phyloP scores from a whole-genome alignment of 1,140 invertebrate species.

The Lasioglossum albipes region DNA sequence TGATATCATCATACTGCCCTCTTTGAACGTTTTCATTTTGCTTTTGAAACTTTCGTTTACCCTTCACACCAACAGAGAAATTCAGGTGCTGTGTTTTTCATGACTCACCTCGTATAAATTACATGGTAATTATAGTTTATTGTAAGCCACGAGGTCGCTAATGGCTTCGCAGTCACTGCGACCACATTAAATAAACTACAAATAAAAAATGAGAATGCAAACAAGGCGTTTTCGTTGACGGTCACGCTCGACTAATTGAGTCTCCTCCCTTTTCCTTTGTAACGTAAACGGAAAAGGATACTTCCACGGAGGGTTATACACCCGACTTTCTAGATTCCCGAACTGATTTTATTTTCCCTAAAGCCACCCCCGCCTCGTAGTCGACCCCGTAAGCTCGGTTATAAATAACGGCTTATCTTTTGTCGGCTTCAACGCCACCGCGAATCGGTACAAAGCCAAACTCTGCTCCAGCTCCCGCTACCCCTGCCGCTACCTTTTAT shows the following conservation, averaged over 20 bases:
- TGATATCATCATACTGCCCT: too few relatives aligned
- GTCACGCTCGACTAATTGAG: background rate
- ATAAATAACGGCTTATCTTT: conserved; percentile 76
- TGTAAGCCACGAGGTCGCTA: too few relatives aligned
- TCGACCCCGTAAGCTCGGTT: conserved; percentile 68
- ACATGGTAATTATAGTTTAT: too few relatives aligned
- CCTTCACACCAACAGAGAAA: too few relatives aligned
- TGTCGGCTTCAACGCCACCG: conserved; percentile 69
- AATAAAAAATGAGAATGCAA: too few relatives aligned
- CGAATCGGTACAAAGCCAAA: conserved; percentile 67
- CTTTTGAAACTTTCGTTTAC: too few relatives aligned
- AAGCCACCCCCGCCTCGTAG: conserved; percentile 37
- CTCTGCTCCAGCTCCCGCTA: conserved; percentile 38
- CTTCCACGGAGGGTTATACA: conserved; percentile 24
- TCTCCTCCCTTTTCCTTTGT: background rate
- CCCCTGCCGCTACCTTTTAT: conserved; percentile 52
- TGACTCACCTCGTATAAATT: too few relatives aligned
- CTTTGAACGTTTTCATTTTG: too few relatives aligned
- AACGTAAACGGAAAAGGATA: conserved; percentile 9
- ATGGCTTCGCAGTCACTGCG: too few relatives aligned
- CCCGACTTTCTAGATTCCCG: conserved; percentile 19
- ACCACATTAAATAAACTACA: too few relatives aligned
- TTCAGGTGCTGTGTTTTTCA: too few relatives aligned
- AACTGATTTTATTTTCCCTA: conserved; percentile 62
- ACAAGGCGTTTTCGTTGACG: background rate